Base-by-base conservation (phyloP, 2,888 invertebrate species). In the Coleophora flavipennella region DNA sequence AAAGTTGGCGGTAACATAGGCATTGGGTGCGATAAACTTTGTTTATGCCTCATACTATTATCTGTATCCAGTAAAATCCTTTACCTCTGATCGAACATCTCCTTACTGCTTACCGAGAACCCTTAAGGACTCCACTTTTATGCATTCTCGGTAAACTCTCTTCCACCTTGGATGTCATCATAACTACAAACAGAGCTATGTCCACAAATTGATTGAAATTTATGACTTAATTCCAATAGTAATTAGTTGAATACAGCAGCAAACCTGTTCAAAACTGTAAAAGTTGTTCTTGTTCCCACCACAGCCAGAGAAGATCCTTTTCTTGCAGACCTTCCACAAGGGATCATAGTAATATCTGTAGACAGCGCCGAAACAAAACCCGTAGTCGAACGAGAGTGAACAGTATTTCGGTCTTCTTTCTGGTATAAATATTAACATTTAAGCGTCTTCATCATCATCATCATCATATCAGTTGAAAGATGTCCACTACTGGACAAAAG, bases 251-350 rank as follows among this genome's bases (percentile, higher is more conserved):
- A 29, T n/a, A 10, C n/a, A 10, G 3, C 33, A 25, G 12, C 40
- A 44, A 39, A 79, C 81, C 62, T 75, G 62, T 45, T 63, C 67
- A 13, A 49, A 42, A 36, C 20, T 62, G 28, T 74, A 69, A 41
- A 83, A 83, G 44, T 80, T 81, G 41, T 83, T 83, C 39, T 62
- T 68, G 44, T 83, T 83, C 0, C 83, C 83, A 0, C 83, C 83
- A 36, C 83, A 83, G 0, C 83, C 83, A 0, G 83, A 83, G 36
- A 77, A 83, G 3, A 81, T 57, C 0, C 65, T 59, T 38, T 67
- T 48, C 43, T 76, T 80, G 50, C 83, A 83, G 11, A 69, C 67
- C 35, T 70, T 67, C 75, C 75, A 80, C 2, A 55, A 7, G 0
- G 46, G 40, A 32, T 81, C 80, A 42, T 65, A 81, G 46, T 71